Evolutionary conservation across 2,797 vertebrate species (phyloP), one percentile per base, ranked within the genome.

Genomic region (Malacoctenus gilli): DNA sequence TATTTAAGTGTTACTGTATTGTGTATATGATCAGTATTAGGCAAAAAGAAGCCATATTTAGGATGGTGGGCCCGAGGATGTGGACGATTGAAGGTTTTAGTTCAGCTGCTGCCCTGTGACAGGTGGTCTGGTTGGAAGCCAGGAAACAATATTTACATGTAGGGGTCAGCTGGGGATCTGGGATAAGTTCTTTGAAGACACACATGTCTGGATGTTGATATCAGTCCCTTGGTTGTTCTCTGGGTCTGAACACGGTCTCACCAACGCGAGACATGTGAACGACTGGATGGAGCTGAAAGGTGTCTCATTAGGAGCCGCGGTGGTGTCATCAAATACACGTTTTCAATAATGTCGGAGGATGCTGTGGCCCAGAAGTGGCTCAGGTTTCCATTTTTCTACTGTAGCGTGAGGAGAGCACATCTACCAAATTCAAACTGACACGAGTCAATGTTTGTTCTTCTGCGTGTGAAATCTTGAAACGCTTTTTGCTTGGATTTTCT

Each of bases 1-100:
- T 90, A 87, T 91, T 66, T 77, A 91, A 93, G 91, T 93, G 87
- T 93, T 93, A 87, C 86, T 82, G 83, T 89, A 80, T 92, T 91
- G 83, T 92, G 88, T 91, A 91, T 87, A 90, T 89, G 92, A 87
- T 85, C 92, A 93, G 92, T 94, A 92, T 94, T 94, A 93, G 86
- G 88, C 86, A 55, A 66, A n/a, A 61, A 36, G 16, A 82, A 82
- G 85, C 89, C 84, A 74, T 85, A 63, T 81, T 47, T 61, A 56
- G 63, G 64, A 54, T 57, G 56, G 39, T 64, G 56, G 47, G 41
- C 64, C 10, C 66, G 53, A 63, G 57, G 72, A 57, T 70, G 72
- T 73, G 70, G 71, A 72, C 51, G 23, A 68, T 68, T 80, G 36
- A 79, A 50, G 15, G 36, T 48, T 56, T 76, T 41, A 51, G 47